Evolutionary conservation across 1,140 invertebrate genomes (phyloP).

Genomic region (Paracyclopina nana): DNA sequence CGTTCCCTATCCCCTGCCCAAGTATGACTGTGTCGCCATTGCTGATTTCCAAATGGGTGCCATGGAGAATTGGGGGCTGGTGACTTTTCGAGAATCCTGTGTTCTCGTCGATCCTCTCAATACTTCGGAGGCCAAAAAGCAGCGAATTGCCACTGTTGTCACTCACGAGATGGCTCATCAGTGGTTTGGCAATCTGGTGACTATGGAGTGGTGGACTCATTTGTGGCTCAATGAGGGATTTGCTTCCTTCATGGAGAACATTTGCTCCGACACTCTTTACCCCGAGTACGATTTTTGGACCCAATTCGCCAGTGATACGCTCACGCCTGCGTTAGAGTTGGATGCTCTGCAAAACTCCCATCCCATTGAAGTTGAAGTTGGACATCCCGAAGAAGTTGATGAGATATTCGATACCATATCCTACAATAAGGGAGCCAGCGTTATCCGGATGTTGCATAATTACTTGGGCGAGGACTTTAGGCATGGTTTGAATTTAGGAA

Average conservation of each 20-base stretch:
- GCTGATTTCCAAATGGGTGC: slow-evolving; percentile 76
- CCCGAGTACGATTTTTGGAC: slow-evolving; percentile 85
- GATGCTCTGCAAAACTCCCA: slow-evolving; percentile 77
- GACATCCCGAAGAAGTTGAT: slow-evolving; percentile 72
- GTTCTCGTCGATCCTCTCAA: slow-evolving; percentile 61
- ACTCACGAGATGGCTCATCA: slow-evolving; percentile 34
- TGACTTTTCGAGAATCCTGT: slow-evolving; percentile 61
- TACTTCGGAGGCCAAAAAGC: slow-evolving; percentile 56
- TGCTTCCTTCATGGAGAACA: slow-evolving; percentile 50
- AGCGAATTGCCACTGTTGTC: slow-evolving; percentile 61
- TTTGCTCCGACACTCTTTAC: slow-evolving; percentile 67
- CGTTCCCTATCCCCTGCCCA: slow-evolving; percentile 82
- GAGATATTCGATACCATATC: slow-evolving; percentile 92
- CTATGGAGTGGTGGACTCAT: slow-evolving; percentile 35
- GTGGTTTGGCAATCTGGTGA: slow-evolving; percentile 41
- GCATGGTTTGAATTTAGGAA: no score
- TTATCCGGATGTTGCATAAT: slow-evolving; percentile 88
- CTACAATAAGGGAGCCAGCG: slow-evolving; percentile 65
- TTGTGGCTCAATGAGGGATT: slow-evolving; percentile 51
- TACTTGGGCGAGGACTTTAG: slow-evolving; percentile 70
- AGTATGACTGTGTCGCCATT: slow-evolving; percentile 86
- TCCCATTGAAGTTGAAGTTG: slow-evolving; percentile 71
- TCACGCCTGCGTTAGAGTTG: slow-evolving; percentile 46
- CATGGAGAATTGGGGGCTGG: slow-evolving; percentile 91
- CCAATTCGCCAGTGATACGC: slow-evolving; percentile 60